Percentiles rank a stretch among this genome's conserved stretches.
Evolutionary conservation across 1,140 invertebrate species (phyloP).

Genomic region (Atta texana): DNA sequence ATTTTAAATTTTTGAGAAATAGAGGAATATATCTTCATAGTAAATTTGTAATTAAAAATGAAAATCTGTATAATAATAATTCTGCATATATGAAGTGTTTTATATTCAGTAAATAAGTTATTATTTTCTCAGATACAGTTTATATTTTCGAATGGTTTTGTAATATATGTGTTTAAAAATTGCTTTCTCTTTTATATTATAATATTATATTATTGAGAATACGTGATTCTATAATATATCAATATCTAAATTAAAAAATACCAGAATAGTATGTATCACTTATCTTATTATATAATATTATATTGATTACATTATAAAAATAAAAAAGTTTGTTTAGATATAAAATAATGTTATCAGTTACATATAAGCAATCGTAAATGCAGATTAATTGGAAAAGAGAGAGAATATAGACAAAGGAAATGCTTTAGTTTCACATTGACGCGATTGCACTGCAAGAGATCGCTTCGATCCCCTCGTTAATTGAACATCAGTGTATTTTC

Average conservation of each 20-base stretch:
- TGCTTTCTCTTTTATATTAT: neutral
- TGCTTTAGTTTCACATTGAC: neutral
- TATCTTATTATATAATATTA: too few relatives aligned
- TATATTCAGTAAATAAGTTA: neutral
- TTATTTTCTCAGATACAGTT: neutral
- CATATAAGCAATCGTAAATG: neutral
- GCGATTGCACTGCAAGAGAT: neutral
- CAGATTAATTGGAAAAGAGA: neutral
- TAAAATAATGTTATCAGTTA: neutral
- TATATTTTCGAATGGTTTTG: neutral
- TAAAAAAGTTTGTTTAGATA: neutral
- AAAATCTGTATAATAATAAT: neutral
- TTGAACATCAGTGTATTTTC: conserved; percentile 6
- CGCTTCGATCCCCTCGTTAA: neutral
- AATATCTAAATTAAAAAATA: too few relatives aligned
- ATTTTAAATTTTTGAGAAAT: neutral
- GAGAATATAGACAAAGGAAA: neutral
- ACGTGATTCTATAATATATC: neutral
- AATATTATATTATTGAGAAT: neutral
- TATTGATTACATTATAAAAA: neutral
- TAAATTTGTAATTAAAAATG: neutral
- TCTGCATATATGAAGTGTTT: neutral
- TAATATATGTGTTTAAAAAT: neutral
- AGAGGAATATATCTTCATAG: neutral
- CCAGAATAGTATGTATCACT: too few relatives aligned